A percentile compares a stretch with the other conserved stretches of the same genome.
These are phyloP conservation scores for Arvicanthis niloticus DNA, from an alignment of 2,113 vertebrate genomes.

Conservation along the genomic window DNA sequence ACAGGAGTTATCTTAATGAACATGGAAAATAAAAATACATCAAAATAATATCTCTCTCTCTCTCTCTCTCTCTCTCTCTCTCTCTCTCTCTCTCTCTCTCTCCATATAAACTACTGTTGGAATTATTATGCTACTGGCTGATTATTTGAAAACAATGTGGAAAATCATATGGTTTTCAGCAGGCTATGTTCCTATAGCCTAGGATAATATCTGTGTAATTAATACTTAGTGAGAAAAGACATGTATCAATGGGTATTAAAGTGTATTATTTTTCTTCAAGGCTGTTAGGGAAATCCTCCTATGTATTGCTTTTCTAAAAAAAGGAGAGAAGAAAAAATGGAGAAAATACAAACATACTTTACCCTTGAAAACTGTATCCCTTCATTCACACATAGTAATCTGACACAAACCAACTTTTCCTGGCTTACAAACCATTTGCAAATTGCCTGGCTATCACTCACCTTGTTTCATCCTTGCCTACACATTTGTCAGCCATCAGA, in stretches of 20 bases:
- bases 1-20: not conserved
- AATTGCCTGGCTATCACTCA: constrained; percentile 68
- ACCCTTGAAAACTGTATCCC: constrained; percentile 21
- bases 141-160: not conserved
- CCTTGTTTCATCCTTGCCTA: constrained; percentile 74
- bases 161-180: not conserved
- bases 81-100: too few relatives aligned
- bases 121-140: not conserved
- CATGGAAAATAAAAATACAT: not conserved
- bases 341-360: not conserved
- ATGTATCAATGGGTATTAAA: constrained; percentile 67
- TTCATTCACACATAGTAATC: not conserved
- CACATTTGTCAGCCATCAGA: constrained; percentile 74
- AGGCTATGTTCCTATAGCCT: not conserved
- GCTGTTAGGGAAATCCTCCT: constrained; percentile 1
- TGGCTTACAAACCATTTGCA: constrained; percentile 57
- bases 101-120: too few relatives aligned
- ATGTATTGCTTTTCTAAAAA: constrained; percentile 52
- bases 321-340: not conserved
- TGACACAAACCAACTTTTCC: constrained; percentile 43
- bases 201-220: constrained; percentile 74
- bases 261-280: constrained; percentile 57
- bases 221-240: constrained; percentile 56
- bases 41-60: not conserved
- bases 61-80: too few relatives aligned